Evolutionary conservation across 1,140 invertebrate species (phyloP), one percentile per base, ranked within the genome.

Genomic region (Ceratosolen fusciceps): DNA sequence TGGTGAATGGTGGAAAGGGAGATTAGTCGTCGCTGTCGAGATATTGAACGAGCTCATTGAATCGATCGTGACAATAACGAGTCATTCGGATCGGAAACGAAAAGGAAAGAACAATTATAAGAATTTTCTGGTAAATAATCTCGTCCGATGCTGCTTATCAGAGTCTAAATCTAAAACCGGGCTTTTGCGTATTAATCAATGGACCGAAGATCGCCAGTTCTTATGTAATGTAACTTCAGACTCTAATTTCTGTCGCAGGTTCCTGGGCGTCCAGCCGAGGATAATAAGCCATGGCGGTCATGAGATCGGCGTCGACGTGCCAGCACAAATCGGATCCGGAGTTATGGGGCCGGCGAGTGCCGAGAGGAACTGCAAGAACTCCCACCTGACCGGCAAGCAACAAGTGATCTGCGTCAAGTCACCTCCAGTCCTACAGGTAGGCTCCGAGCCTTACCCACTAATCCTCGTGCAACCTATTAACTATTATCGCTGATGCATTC

Each of bases 311-410:
- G 80, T 82, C 39, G 84, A 84, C 47, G 82, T 83, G 74, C 83
- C 83, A 79, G 56, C 81, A 49, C 85, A 85, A 75, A 86, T 86
- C 67, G 85, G 85, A 34, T 83, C 85, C 62, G 87, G 86, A 82
- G 85, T 90, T 80, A 87, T 90, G 83, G 88, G 89, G n/a, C 89
- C 88, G 68, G 87, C 87, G 56, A 90, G 87, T 77, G 88, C 88
- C 74, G 90, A 90, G 83, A 88, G 85, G 81, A 88, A 87, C 83
- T 90, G 90, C 83, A 90, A 90, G 82, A 90, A 85, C 83, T 82
- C 83, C 68, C 87, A 90, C 82, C 87, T 90, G 72, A 90, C 88
- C 37, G 78, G 82, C 62, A 90, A 90, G 82, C 90, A 90, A 81
- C 90, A 90, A 83, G 83, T 84, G 43, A 90, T 90, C 82, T 90